Base-by-base conservation (phyloP, 2,888 invertebrate species). In the Glaucopsyche alexis region DNA sequence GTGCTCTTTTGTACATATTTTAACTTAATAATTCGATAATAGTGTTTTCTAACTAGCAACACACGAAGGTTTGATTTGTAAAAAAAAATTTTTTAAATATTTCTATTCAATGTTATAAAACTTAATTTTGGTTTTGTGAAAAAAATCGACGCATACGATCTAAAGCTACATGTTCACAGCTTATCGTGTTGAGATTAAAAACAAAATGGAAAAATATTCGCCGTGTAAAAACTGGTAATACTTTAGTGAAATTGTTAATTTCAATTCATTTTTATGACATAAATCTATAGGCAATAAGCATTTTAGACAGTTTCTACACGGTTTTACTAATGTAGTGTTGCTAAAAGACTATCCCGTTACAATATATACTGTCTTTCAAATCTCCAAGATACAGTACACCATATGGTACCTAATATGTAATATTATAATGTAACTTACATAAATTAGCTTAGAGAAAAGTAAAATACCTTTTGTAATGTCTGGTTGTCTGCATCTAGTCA, bases 401-500 rank as follows among this genome's bases (percentile, higher is more conserved):
- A 29, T 29, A 29, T 4, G 4, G 0, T 29, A 29, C 29, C 29
- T 29, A n/a, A n/a, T n/a, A 29, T 29, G 29, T 29, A 29, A 29
- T 29, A 29, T 29, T 42, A 42, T 42, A 42, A 42, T 42, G 7
- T 42, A 42, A 7, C 42, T 42, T 14, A 55, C 7, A 38, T 60
- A 60, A 7, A 29, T 14, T 29, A 14, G 29, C 60, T 60, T 55
- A 19, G 11, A 19, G 11, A 60, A 13, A 13, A 47, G 47, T 47
- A 47, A 47, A 47, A 60, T 38, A 60, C 60, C 29, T 60, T 29
- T 60, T 14, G 69, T 70, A 64, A 42, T 8, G 72, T 71, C 75
- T 75, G 66, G 52, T 6, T 8, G 72, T 71, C 75, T 75, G 66
- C 71, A 69, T 72, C 19, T 65, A 60, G 60, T 60, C 29, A 29